Percentiles rank a stretch among this genome's conserved stretches.
These are phyloP conservation scores for Hydrocynus forskahlii DNA, from an alignment of 2,797 vertebrate species.

Conservation along the genomic window DNA sequence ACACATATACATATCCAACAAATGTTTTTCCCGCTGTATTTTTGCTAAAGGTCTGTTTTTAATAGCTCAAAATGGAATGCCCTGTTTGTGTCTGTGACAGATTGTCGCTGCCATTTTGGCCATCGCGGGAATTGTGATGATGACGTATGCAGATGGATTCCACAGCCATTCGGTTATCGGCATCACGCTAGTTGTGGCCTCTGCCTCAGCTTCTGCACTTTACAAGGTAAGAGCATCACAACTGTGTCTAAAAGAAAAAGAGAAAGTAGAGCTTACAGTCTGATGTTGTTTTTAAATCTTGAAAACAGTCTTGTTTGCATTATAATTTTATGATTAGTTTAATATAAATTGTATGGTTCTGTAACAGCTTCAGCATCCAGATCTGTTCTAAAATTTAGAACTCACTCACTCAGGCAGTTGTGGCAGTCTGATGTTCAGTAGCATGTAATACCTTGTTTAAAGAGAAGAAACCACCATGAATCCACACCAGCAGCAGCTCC, in stretches of 20 bases:
- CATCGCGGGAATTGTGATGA: constrained; percentile 98
- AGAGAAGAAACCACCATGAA: neutral
- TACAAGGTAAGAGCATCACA: constrained; percentile 85
- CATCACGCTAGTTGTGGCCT: constrained; percentile 93
- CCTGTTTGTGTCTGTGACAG: constrained; percentile 68
- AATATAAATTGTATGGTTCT: too few species aligned
- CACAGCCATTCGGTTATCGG: constrained; percentile 97
- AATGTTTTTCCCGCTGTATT: too few species aligned
- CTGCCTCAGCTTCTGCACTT: constrained; percentile 93
- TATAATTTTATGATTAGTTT: too few species aligned
- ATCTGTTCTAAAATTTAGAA: too few species aligned
- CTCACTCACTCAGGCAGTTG: too few species aligned
- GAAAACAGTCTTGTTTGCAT: too few species aligned
- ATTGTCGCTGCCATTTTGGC: constrained; percentile 98
- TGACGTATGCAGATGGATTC: constrained; percentile 96
- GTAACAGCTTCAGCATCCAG: too few species aligned
- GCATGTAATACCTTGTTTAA: neutral
- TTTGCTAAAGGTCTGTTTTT: too few species aligned
- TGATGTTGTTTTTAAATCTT: too few species aligned
- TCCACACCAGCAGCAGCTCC: neutral
- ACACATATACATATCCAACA: too few species aligned
- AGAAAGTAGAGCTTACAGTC: neutral
- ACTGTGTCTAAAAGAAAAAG: neutral
- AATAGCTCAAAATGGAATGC: too few species aligned
- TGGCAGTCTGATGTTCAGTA: neutral